These are phyloP conservation scores for Ethmia dodecea DNA, from an alignment of 2,888 invertebrate species.

Conservation along the genomic window DNA sequence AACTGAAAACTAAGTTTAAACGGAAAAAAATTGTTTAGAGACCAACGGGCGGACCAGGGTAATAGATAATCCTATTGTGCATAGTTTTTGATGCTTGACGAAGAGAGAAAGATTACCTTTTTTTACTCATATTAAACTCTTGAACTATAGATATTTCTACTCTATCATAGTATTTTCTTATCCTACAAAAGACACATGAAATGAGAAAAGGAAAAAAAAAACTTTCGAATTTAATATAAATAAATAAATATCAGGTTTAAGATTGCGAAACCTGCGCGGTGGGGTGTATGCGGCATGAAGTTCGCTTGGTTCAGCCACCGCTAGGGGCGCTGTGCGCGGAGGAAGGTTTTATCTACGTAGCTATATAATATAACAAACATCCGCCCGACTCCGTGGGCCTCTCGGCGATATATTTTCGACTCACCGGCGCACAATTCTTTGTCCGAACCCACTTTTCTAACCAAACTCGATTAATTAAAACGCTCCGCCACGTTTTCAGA, in stretches of 20 bases:
- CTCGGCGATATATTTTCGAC: conserved; percentile 61
- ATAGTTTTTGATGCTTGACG: too few species aligned
- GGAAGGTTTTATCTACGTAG: conserved; percentile 78
- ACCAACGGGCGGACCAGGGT: too few species aligned
- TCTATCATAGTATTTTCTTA: too few species aligned
- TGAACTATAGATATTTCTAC: too few species aligned
- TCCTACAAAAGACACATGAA: too few species aligned
- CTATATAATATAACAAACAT: conserved; percentile 75
- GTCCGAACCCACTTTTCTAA: conserved; percentile 70
- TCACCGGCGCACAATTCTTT: conserved; percentile 46
- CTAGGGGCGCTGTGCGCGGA: conserved; percentile 67
- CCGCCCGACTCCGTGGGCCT: conserved; percentile 69
- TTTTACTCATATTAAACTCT: too few species aligned
- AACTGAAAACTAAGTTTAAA: too few species aligned
- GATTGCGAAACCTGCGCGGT: conserved; percentile 37
- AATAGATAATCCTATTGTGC: too few species aligned
- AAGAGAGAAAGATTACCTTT: too few species aligned
- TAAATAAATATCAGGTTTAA: conserved; percentile 25
- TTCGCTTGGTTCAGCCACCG: conserved; percentile 54
- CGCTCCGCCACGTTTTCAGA: conserved; percentile 32
- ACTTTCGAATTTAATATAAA: conserved; percentile 13
- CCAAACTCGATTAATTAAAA: conserved; percentile 38
- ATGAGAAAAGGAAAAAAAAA: not conserved
- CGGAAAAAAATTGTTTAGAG: too few species aligned
- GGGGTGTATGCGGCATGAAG: conserved; percentile 68